Evolutionary conservation across 2,888 invertebrate species (phyloP), one percentile per base, ranked within the genome.

Genomic region (Plebejus anna): DNA sequence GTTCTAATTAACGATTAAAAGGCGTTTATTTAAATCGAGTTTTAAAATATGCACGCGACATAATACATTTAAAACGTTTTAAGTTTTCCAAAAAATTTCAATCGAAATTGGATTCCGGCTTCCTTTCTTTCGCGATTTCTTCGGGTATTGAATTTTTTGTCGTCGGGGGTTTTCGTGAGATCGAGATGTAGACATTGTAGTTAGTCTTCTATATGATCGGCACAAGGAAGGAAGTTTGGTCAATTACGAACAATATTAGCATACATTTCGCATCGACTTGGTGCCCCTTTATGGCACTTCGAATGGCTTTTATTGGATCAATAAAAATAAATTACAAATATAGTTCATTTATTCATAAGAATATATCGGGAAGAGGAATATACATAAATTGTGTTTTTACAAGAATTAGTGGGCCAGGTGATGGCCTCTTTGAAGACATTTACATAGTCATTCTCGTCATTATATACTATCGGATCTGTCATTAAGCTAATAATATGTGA

Each of bases 141-240:
- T 55, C 16, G 61, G 11, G 61, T 61, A 90, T 90, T 92, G 91
- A 92, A 92, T 92, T 90, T 92, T 92, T 92, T 90, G 91, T 92
- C 84, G 83, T 81, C 82, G 81, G 88, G 87, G 88, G 89, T 89
- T 86, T 83, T 85, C 88, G 88, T 87, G 85, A 89, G 86, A 81
- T 82, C 84, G 84, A 87, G 84, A 86, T 55, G 51, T 47, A 47
- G 47, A 47, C 47, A 87, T 84, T 81, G 79, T 81, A 81, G 82
- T 86, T 87, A 87, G 85, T 55, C 85, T 82, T 85, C 86, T 83
- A 88, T 88, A 61, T 61, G 86, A 88, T 86, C 85, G 83, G 86
- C 81, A 75, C 81, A 81, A 85, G 86, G 80, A 79, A 89, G 90
- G 90, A 92, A 90, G 89, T 91, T 89, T 86, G 83, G 86, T 82